Conservation (phyloP, 2,797 vertebrate species). For the Crocidura indochinensis region DNA sequence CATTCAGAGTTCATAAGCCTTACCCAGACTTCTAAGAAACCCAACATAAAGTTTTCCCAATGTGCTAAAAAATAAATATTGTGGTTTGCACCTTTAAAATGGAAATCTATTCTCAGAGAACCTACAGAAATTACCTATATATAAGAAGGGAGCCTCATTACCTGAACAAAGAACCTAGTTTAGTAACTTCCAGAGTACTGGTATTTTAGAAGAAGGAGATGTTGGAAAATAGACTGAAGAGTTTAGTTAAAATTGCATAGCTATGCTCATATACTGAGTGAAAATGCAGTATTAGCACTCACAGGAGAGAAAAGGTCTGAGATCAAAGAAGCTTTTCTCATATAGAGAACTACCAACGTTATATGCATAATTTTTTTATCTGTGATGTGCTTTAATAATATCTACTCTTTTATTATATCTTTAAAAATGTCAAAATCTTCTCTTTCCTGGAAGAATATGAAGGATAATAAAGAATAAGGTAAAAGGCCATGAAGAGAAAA, state of each 20-base stretch:
- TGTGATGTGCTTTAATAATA: not conserved
- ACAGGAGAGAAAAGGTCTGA: not conserved
- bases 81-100: not conserved
- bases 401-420: not conserved
- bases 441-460: not conserved
- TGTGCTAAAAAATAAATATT: not conserved
- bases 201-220: not conserved
- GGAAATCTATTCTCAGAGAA: not conserved
- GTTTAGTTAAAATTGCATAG: not conserved
- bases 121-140: not conserved
- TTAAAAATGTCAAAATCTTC: not conserved
- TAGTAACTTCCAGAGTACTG: not conserved
- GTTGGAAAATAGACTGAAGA: not conserved
- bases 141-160: not conserved
- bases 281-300: not conserved
- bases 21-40: slow-evolving; percentile 18
- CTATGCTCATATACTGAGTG: not conserved
- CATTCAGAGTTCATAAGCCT: not conserved
- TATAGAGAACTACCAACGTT: not conserved
- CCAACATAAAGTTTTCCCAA: not conserved
- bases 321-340: not conserved
- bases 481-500: not conserved
- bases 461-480: not conserved
- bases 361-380: not conserved
- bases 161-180: not conserved